Base-by-base conservation (phyloP, 2,888 invertebrate species). In the Callyntrura sp. region DNA sequence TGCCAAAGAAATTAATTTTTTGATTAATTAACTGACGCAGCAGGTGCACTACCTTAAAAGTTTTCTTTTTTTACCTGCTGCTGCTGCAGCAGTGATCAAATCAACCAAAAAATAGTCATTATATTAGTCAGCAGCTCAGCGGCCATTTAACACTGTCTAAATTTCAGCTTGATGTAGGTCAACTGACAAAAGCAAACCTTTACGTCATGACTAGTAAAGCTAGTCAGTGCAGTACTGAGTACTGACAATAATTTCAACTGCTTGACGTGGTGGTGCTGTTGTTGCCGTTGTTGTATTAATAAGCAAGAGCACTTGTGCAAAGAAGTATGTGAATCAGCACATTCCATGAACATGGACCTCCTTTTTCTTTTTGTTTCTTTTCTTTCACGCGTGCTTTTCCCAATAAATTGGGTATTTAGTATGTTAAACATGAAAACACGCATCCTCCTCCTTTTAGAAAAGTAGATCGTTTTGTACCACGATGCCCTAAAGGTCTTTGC, bases 241-340 rank as follows among this genome's bases (percentile, higher is more conserved):
- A 20, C 23, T 60, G 3, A 60, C 55, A 20, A 2, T 8, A 8
- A 17, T 55, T 14, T 55, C 14, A 14, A n/a, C n/a, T n/a, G n/a
- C n/a, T n/a, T n/a, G n/a, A n/a, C n/a, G n/a, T n/a, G n/a, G 6
- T 11, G 65, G 35, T 4, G 65, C 43, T 70, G 43, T n/a, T n/a
- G n/a, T n/a, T n/a, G n/a, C n/a, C n/a, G n/a, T n/a, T n/a, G n/a
- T n/a, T n/a, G n/a, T n/a, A n/a, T n/a, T n/a, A n/a, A n/a, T n/a
- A n/a, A n/a, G n/a, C n/a, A n/a, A n/a, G n/a, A n/a, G n/a, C n/a
- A n/a, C n/a, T n/a, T 45, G 11, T 12, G 9, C n/a, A 43, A 20
- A 43, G 81, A 79, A 43, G 43, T 57, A 62, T 57, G 62, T 85
- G 85, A 85, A 60, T 85, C 85, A 85, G 85, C 85, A 85, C 78